Percentiles rank a stretch among this genome's conserved stretches.
Conservation (phyloP, 1,140 invertebrate species). For the Leptoteleia sp. region DNA sequence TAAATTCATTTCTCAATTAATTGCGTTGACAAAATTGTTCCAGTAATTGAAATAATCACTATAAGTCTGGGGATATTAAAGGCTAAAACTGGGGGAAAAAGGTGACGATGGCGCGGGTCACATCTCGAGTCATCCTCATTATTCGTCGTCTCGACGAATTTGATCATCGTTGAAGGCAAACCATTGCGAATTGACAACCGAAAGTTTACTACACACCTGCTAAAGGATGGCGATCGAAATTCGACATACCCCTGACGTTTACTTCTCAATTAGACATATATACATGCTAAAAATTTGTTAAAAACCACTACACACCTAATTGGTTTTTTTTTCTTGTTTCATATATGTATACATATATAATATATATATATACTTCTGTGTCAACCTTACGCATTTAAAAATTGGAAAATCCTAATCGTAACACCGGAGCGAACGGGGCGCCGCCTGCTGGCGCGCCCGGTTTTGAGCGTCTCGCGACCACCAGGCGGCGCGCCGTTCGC, state of each 20-base stretch:
- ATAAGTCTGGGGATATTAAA: no score
- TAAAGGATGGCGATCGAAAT: slow-evolving; percentile 56
- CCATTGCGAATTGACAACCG: slow-evolving; percentile 37
- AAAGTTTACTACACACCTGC: slow-evolving; percentile 46
- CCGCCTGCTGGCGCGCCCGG: slow-evolving; percentile 39
- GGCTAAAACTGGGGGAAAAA: no score
- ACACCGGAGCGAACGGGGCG: slow-evolving; percentile 62
- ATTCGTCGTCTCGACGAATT: no score
- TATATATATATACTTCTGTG: slow-evolving; percentile 67
- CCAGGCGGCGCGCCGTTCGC: slow-evolving; percentile 44
- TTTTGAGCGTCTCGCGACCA: slow-evolving; percentile 14
- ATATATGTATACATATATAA: slow-evolving; percentile 61
- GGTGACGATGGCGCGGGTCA: no score
- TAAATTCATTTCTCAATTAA: no score
- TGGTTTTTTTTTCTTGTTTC: slow-evolving; percentile 67
- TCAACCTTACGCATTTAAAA: slow-evolving; percentile 73
- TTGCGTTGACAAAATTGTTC: no score
- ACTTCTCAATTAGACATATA: slow-evolving; percentile 78
- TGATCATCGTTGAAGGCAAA: slow-evolving; percentile 29
- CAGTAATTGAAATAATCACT: no score
- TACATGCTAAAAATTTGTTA: slow-evolving; percentile 79
- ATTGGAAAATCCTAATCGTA: slow-evolving; percentile 78
- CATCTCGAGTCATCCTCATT: no score
- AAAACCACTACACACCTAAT: slow-evolving; percentile 79
- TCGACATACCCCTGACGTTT: slow-evolving; percentile 42